Conservation (phyloP, 2,888 invertebrate species). For the Mythimna albipuncta region DNA sequence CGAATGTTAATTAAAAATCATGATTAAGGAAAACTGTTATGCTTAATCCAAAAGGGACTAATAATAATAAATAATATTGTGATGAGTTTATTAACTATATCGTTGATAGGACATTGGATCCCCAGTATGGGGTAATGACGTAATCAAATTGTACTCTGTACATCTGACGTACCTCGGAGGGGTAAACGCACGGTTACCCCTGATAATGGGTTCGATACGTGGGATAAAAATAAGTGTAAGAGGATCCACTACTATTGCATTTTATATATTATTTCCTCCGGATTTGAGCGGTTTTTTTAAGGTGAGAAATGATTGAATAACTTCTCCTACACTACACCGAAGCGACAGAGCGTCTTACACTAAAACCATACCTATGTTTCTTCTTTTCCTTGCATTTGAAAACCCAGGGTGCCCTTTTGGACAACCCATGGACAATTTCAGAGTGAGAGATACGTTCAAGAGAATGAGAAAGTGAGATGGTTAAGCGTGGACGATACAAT, state of each 20-base stretch:
- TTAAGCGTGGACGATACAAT: too few species aligned
- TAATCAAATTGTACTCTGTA: conserved; percentile 82
- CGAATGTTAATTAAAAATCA: conserved; percentile 50
- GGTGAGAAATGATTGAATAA: too few species aligned
- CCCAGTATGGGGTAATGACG: conserved; percentile 75
- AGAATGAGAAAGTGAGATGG: too few species aligned
- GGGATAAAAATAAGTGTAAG: conserved; percentile 11
- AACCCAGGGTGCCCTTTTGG: too few species aligned
- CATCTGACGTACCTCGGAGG: conserved; percentile 73
- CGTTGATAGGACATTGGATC: conserved; percentile 72
- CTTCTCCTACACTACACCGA: too few species aligned
- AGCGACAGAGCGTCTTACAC: too few species aligned
- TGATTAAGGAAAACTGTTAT: conserved; percentile 25
- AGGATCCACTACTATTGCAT: background rate
- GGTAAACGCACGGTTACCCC: conserved; percentile 80
- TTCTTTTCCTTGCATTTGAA: too few species aligned
- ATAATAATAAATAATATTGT: conserved; percentile 74
- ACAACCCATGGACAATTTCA: too few species aligned
- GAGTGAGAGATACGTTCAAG: too few species aligned
- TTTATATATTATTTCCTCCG: too few species aligned
- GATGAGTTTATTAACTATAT: conserved; percentile 73
- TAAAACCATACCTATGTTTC: too few species aligned
- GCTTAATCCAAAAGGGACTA: conserved; percentile 39
- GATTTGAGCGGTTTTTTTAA: too few species aligned
- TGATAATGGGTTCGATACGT: conserved; percentile 79